These are phyloP conservation scores for Nettapus auritus DNA, from an alignment of 2,113 vertebrate genomes.

Conservation along the genomic window DNA sequence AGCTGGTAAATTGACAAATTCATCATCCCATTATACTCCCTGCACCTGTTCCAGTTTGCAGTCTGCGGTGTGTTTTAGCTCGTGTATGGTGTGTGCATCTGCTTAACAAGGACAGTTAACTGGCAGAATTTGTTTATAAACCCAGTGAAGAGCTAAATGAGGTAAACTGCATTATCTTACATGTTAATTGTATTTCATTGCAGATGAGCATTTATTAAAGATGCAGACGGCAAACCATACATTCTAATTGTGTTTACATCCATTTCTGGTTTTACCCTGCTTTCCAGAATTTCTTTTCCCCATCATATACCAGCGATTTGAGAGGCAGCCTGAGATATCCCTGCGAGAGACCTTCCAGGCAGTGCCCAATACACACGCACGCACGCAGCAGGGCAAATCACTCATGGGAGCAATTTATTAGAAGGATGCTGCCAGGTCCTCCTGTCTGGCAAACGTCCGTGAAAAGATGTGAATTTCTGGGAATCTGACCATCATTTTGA, in stretches of 20 bases:
- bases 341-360: not conserved
- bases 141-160: conserved; percentile 77
- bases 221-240: conserved; percentile 69
- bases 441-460: not conserved
- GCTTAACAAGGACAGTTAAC: conserved; percentile 74
- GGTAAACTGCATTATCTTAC: conserved; percentile 79
- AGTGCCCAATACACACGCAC: accelerated
- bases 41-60: conserved; percentile 76
- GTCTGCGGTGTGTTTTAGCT: conserved; percentile 56
- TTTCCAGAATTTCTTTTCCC: conserved; percentile 54
- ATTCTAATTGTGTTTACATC: conserved; percentile 76
- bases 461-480: not conserved
- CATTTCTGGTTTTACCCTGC: conserved; percentile 69
- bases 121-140: conserved; percentile 80
- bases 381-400: not conserved
- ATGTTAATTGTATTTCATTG: conserved; percentile 79
- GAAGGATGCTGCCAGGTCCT: not conserved
- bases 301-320: not conserved
- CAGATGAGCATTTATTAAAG: conserved; percentile 78
- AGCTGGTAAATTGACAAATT: conserved; percentile 62
- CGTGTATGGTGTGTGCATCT: conserved; percentile 71
- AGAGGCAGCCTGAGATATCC: not conserved
- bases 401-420: not conserved
- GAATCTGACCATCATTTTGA: not conserved
- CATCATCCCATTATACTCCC: conserved; percentile 54